Base-by-base conservation (phyloP, 2,113 vertebrate genomes). In the Paedocypris sp. region DNA sequence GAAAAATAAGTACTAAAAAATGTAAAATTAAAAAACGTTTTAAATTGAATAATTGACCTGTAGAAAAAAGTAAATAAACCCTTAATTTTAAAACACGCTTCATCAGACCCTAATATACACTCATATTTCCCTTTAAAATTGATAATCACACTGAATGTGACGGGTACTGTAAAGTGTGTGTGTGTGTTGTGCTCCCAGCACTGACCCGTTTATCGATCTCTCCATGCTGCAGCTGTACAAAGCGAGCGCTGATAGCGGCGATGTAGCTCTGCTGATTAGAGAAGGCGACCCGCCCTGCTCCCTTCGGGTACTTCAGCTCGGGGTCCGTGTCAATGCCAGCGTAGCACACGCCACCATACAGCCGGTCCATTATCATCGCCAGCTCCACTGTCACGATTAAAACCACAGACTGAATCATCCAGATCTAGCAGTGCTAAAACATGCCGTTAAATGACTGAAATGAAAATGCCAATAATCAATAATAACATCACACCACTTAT, bases 231-330 rank as follows among this genome's bases (percentile, higher is more conserved):
- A 98, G 92, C 84, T 98, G 94, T 76, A 99, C 95, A 82, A 99
- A 99, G 83, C 95, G 94, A 82, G 95, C 95, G 69, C 94, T 98
- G 90, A 99, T 99, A 90, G 95, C 95, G 87, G 95, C 95, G 80
- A 99, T 99, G 89, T 99, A 99, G 82, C 95, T 99, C 86, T 99
- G 95, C 79, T 99, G 95, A 88, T 99, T 99, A 81, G 95, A 99
- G 78, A 99, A 99, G 0, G 95, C 94, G 46, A 99, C 95, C 73
- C 95, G 88, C 80, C 95, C 95, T 4, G 95, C 94, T 77, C 95
- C 95, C 76, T 99, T 99, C 51, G 95, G 95, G 87, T 98, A 99
- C 77, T 99, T 99, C 61, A 99, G 86, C 84, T 99, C 95, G 1
- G 95, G 95, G 82, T 98, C 95, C 1, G 95, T 99, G 81, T 99